These are phyloP conservation scores for Leptobrachium ailaonicum DNA, from an alignment of 2,113 vertebrate species.

Conservation along the genomic window DNA sequence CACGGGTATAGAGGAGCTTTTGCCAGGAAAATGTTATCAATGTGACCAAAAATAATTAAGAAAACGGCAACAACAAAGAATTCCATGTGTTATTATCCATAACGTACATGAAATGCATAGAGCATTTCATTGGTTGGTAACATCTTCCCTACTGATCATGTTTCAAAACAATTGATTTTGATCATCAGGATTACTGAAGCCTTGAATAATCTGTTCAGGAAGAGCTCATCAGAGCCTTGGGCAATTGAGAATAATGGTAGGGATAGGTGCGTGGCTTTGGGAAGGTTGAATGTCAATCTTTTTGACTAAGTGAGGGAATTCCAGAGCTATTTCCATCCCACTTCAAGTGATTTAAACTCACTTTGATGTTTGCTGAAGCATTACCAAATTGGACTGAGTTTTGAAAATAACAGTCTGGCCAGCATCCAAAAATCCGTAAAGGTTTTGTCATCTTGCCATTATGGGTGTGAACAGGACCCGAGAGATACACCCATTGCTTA, in stretches of 20 bases:
- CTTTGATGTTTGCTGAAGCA: conserved; percentile 50
- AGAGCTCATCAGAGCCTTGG: conserved; percentile 33
- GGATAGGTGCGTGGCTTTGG: conserved; percentile 36
- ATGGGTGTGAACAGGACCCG: conserved; percentile 31
- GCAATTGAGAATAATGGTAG: conserved; percentile 42
- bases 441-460: conserved; percentile 36
- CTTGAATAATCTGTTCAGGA: conserved; percentile 48
- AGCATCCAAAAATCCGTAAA: conserved; percentile 44
- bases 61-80: neutral
- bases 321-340: conserved; percentile 48
- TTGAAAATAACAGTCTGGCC: conserved; percentile 43
- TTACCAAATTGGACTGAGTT: conserved; percentile 46
- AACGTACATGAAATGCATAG: conserved; percentile 15
- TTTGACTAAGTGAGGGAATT: conserved; percentile 49
- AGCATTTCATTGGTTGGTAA: conserved; percentile 25
- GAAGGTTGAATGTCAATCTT: conserved; percentile 50
- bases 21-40: neutral
- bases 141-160: conserved; percentile 30
- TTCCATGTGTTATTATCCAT: neutral
- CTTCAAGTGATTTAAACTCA: conserved; percentile 48
- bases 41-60: neutral
- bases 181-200: conserved; percentile 43
- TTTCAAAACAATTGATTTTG: conserved; percentile 47
- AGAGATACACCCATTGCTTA: conserved; percentile 35
- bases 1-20: neutral